phyloP scores from a whole-genome alignment of 2,797 vertebrate species.

The Chiloscyllium punctatum region DNA sequence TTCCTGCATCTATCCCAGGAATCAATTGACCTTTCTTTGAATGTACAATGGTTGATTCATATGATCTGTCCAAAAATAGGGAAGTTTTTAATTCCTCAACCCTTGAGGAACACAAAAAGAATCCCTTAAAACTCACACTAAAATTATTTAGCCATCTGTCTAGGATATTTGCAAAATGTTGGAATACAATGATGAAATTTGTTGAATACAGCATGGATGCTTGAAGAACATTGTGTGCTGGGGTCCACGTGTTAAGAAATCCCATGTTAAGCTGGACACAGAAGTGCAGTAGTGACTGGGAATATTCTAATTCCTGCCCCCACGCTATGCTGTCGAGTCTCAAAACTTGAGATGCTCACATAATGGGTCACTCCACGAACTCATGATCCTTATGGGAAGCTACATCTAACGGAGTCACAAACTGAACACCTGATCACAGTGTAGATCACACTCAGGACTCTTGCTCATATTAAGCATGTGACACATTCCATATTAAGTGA shows the following conservation, averaged over 20 bases:
- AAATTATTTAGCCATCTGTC: background rate
- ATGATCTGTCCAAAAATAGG: background rate
- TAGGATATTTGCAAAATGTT: background rate
- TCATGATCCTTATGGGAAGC: background rate
- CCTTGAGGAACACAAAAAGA: background rate
- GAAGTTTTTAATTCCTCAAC: background rate
- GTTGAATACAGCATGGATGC: background rate
- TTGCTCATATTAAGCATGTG: background rate
- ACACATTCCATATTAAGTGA: no score
- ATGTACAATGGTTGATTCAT: background rate
- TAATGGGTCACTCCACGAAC: background rate
- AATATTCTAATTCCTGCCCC: background rate
- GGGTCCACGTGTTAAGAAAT: background rate
- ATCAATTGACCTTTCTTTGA: background rate
- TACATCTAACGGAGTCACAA: background rate
- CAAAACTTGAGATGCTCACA: background rate
- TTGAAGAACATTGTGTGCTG: background rate
- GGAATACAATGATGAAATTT: background rate
- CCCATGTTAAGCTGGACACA: background rate
- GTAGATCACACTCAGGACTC: background rate
- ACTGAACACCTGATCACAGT: background rate
- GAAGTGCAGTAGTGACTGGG: background rate
- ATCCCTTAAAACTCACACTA: background rate
- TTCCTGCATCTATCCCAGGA: background rate
- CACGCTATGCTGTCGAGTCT: background rate